Evolutionary conservation across 2,888 invertebrate species (phyloP), one percentile per base, ranked within the genome.

Genomic region (Andrena hattorfiana): DNA sequence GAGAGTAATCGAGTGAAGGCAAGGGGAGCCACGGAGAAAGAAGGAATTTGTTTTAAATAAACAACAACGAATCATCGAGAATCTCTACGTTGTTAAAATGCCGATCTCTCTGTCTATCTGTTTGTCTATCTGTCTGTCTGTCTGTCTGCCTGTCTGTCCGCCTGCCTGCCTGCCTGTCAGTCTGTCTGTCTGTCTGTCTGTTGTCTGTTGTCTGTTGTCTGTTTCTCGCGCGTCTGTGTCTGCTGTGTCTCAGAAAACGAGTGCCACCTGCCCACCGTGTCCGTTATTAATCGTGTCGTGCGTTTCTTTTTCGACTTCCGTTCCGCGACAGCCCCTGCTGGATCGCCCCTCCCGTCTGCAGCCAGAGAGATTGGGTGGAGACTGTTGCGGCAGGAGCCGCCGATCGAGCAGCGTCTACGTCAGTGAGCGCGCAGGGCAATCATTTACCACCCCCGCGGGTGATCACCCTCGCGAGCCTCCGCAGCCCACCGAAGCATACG

Each of bases 11-110:
- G 49, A 42, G 16, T 16, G 42, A 54, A 32, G 68, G 42, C 66
- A 42, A 69, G 30, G 35, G 13, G n/a, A 71, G 56, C 56, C 56
- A 56, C 26, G 56, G 56, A 56, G 20, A 56, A 56, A 10, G 56
- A 56, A 56, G 56, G 84, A 82, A 81, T 86, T 90, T 89, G 86
- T 91, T 91, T 92, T 88, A 89, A 90, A 92, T 90, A 90, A 91
- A 92, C 91, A 91, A 92, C 92, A 92, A 92, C 92, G 92, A 92
- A 92, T 91, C 86, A 91, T 77, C 85, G 90, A 89, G 85, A 88
- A 84, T 86, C 63, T 86, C 81, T 86, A 87, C 85, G 83, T 91
- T 89, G 84, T 89, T 85, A 83, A 85, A 85, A 87, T 87, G 86
- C 87, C 87, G 87, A 89, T 89, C 84, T 91, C 88, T 90, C 86